Evolutionary conservation across 2,113 vertebrate species (phyloP).

Genomic region (Atherinomorus stipes): DNA sequence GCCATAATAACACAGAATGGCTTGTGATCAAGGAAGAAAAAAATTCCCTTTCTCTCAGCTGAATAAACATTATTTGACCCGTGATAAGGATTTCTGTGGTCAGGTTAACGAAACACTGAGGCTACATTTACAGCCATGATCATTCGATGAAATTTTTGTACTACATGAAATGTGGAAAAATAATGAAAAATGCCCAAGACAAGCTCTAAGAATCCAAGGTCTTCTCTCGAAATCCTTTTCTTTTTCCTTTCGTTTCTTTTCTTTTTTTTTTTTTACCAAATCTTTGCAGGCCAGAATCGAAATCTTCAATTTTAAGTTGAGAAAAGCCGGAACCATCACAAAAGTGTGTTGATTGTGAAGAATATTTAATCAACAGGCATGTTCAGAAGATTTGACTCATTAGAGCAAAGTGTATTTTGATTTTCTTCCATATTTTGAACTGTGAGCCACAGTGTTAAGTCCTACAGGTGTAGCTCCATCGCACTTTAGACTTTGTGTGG

Average conservation of each 20-base stretch:
- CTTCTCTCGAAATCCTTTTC: background rate
- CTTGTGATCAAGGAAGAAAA: slow-evolving; percentile 47
- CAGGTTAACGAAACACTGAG: slow-evolving; percentile 6
- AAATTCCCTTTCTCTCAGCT: slow-evolving; percentile 12
- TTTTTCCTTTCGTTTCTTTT: too few species aligned
- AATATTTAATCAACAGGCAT: background rate
- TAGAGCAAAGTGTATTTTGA: background rate
- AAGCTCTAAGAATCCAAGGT: background rate
- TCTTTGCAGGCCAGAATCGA: background rate
- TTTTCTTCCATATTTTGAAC: slow-evolving; percentile 1
- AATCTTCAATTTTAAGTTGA: background rate
- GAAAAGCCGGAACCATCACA: background rate
- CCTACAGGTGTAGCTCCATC: slow-evolving; percentile 33
- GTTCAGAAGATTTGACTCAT: background rate
- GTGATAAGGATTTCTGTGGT: slow-evolving; percentile 25
- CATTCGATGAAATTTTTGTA: too few species aligned
- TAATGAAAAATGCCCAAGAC: background rate
- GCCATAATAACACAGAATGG: slow-evolving; percentile 10
- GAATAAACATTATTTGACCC: slow-evolving; percentile 32
- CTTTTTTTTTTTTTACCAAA: slow-evolving; percentile 1
- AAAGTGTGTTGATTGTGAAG: background rate
- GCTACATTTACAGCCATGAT: background rate
- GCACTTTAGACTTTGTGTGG: slow-evolving; percentile 30
- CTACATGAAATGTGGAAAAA: slow-evolving; percentile 2
- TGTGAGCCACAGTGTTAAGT: slow-evolving; percentile 16